Base-by-base conservation (phyloP, 2,113 vertebrate species). In the Zosterops lateralis region DNA sequence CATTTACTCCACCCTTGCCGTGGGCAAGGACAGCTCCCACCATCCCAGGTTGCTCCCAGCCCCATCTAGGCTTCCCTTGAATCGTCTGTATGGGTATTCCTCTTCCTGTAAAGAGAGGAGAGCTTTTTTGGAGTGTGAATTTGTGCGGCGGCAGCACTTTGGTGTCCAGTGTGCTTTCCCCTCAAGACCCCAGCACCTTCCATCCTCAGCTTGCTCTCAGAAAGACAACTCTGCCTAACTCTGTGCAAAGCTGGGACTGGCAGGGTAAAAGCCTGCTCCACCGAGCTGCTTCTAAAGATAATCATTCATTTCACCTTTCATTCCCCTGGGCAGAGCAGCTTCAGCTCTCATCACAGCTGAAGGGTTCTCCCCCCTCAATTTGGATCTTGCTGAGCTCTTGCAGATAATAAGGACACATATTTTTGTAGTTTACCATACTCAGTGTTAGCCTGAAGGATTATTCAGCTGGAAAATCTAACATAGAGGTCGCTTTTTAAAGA, bases 1-100 rank as follows among this genome's bases (percentile, higher is more conserved):
- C 50, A 21, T 1, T 19, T 3, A 6, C 42, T 17, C 25, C 42
- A 12, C 15, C 6, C n/a, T 20, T 72, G 45, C 60, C 60, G 4
- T 8, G 68, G 50, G 22, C 60, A 36, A 10, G 53, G 61, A 38
- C 32, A 29, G 22, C 54, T 61, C 7, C 24, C 47, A 17, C 12
- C 7, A 1, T 4, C 25, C 54, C 78, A 6, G 54, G 2, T 0
- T 15, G 29, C 54, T 48, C 20, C 47, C 12, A 48, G 20, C n/a
- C n/a, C 53, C 11, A 1, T 54, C 62, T 34, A 68, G 7, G n/a
- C 54, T 10, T 14, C 3, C 71, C 29, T 9, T 18, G 25, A 13
- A 6, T 28, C 11, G 10, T 42, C n/a, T 25, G 2, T 19, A 2
- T 0, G 2, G 14, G 12, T 42, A 32, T 29, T 51, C 56, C 20